phyloP scores from a whole-genome alignment of 2,113 vertebrate genomes.

The Syngnathus typhle region DNA sequence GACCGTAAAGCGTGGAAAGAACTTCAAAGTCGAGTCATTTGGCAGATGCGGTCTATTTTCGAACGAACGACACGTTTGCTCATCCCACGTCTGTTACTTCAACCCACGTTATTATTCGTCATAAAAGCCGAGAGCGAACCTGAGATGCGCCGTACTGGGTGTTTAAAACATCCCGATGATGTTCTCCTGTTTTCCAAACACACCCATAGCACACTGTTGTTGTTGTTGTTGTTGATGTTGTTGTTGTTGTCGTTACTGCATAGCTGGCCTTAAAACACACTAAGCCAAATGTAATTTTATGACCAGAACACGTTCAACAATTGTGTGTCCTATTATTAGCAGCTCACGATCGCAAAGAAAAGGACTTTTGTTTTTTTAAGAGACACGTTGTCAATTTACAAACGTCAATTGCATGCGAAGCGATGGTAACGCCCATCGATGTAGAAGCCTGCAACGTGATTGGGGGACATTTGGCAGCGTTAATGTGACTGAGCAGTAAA shows the following conservation, averaged over 20 bases:
- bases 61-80: background rate
- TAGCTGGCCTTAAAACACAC: slow-evolving; percentile 19
- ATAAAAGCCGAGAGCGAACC: background rate
- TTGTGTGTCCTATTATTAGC: background rate
- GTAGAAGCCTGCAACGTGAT: slow-evolving; percentile 27
- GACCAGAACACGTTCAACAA: rapidly evolving
- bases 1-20: background rate
- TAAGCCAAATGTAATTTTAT: background rate
- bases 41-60: slow-evolving; percentile 30
- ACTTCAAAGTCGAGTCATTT: background rate
- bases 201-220: background rate
- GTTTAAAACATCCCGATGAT: background rate
- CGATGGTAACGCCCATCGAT: slow-evolving; percentile 39
- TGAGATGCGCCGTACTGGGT: background rate
- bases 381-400: slow-evolving; percentile 33
- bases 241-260: background rate
- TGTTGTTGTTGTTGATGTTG: slow-evolving; percentile 7
- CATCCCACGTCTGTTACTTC: background rate
- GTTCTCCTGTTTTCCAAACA: slow-evolving; percentile 14
- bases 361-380: too few species aligned
- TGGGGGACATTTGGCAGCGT: slow-evolving; percentile 29
- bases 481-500: background rate
- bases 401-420: slow-evolving; percentile 47
- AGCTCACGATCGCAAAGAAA: background rate
- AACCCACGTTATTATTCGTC: background rate